Conservation (phyloP, 2,113 vertebrate genomes). For the Calonectris borealis region DNA sequence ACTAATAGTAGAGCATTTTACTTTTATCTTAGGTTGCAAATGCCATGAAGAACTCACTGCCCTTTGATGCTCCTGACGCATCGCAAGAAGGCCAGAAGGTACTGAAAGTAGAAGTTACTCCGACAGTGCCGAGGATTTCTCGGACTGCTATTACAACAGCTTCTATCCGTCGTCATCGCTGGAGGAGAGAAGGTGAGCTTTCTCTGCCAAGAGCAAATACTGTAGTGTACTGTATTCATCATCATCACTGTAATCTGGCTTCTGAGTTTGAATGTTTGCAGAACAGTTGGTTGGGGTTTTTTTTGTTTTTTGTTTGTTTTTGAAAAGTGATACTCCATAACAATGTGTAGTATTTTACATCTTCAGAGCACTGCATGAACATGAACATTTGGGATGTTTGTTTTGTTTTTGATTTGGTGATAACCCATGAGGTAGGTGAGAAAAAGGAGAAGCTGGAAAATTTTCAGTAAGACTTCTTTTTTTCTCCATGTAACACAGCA, state of each 20-base stretch:
- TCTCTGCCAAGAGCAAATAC: neutral
- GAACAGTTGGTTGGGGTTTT: neutral
- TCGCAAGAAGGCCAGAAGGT: constrained; percentile 89
- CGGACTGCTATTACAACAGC: constrained; percentile 95
- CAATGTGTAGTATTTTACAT: constrained; percentile 5
- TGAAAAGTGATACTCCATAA: neutral
- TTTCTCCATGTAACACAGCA: neutral
- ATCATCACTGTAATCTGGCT: constrained; percentile 34
- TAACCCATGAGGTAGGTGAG: neutral
- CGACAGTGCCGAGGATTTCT: constrained; percentile 93
- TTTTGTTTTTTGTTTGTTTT: constrained; percentile 17
- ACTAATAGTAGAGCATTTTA: neutral
- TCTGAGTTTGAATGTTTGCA: constrained; percentile 36
- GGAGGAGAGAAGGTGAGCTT: constrained; percentile 93
- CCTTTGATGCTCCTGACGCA: constrained; percentile 87
- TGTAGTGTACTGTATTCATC: neutral
- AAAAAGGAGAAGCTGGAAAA: neutral
- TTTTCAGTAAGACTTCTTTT: neutral
- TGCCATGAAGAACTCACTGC: constrained; percentile 95
- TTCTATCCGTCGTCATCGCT: constrained; percentile 95
- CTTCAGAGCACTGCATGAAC: constrained; percentile 30
- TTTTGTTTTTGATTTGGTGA: constrained; percentile 2
- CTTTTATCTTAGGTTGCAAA: constrained; percentile 86
- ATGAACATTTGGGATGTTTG: constrained; percentile 7
- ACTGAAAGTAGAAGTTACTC: constrained; percentile 95